Base-by-base conservation (phyloP, 2,113 vertebrate species). In the Pampusana beccarii region DNA sequence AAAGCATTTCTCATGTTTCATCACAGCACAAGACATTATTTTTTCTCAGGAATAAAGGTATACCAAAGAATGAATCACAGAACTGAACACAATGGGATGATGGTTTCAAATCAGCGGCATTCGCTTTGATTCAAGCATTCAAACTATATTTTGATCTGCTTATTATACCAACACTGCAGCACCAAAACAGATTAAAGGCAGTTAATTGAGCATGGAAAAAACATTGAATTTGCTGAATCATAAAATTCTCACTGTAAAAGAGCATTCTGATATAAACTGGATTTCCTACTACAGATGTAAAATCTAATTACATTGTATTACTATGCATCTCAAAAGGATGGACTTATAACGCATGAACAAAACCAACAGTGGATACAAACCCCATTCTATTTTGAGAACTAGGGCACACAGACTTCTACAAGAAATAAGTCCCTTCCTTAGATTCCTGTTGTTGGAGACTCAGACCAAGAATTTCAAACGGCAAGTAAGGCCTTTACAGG, bases 111-210 rank as follows among this genome's bases (percentile, higher is more conserved):
- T 75, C 91, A 44, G 53, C 19, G 48, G 73, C 24, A 24, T 81
- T 89, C 57, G 10, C 94, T 95, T 69, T 53, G 80, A 79, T 82
- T 88, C 53, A 48, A 84, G 77, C 92, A 74, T 38, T 95, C 77
- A 67, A 73, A 85, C 64, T 67, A 2, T 23, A 34, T 91, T 95
- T 95, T 93, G 92, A 84, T 93, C 61, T 92, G 86, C 91, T 92
- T 81, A 67, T 95, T 97, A 91, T 5, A 60, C 57, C 77, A 75
- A 70, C 84, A 82, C 65, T 75, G 77, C 85, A 94, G 70, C 66
- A 89, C 48, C 93, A 65, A 74, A 91, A 34, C 73, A 94, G 91
- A 96, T 91, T 94, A 97, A 93, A 95, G 61, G 83, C 83, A 79
- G 65, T 69, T 95, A 96, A 96, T 19, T 75, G 91, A 92, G 89